Conservation (phyloP, 1,140 invertebrate species). For the Drosophila tsacasi region DNA sequence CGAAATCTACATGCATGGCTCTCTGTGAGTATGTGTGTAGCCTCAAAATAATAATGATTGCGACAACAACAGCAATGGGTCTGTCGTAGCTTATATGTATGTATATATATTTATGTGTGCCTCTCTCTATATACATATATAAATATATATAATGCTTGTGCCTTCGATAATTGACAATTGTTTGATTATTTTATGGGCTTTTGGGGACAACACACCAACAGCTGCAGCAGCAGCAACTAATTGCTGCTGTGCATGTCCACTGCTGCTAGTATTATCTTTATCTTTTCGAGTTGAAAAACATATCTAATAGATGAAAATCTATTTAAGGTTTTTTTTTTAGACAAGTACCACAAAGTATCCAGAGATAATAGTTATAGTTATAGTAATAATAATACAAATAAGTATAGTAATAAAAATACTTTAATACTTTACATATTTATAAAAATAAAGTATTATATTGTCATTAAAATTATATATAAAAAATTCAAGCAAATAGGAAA, state of each 20-base stretch:
- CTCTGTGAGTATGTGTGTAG: constrained; percentile 52
- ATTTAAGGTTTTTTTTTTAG: background rate
- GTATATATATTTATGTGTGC: constrained; percentile 9
- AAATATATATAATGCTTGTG: constrained; percentile 49
- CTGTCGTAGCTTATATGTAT: constrained; percentile 46
- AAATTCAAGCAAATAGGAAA: no score
- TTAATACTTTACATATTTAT: no score
- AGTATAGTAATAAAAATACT: no score
- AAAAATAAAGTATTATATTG: no score
- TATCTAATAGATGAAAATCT: constrained; percentile 9
- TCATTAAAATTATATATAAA: no score
- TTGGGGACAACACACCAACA: constrained; percentile 38
- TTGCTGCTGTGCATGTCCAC: constrained; percentile 40
- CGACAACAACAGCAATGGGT: constrained; percentile 65
- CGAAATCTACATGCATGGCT: constrained; percentile 75
- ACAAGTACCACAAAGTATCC: background rate
- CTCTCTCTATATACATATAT: constrained; percentile 10
- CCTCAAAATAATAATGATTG: constrained; percentile 83
- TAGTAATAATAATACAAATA: no score
- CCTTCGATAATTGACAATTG: constrained; percentile 79
- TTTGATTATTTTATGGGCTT: constrained; percentile 73
- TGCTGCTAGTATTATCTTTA: constrained; percentile 25
- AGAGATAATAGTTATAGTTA: background rate
- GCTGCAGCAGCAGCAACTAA: constrained; percentile 34
- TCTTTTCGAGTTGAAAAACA: constrained; percentile 24